Base-by-base conservation (phyloP, 1,140 invertebrate genomes). In the Samia ricini region DNA sequence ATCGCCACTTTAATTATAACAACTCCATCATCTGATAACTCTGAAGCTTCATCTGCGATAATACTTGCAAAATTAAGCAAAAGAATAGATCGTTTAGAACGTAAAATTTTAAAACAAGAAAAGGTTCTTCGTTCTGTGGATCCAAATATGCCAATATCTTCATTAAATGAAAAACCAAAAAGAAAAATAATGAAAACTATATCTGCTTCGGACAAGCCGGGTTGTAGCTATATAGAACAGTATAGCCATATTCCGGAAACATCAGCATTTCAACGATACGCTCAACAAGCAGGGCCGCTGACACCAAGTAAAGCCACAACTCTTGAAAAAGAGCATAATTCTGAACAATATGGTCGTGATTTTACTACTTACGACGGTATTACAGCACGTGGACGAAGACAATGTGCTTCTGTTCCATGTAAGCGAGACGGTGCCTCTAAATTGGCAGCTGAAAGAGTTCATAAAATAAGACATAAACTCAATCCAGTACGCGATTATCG, bases 401-500 rank as follows among this genome's bases (percentile, higher is more conserved):
- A 90, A 56, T 79, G 72, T 59, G 83, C 86, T 19, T 90, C 86
- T 0, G 85, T 88, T 7, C 85, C 86, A 1, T 83, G 80, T n/a
- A 90, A 89, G 67, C 69, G 83, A 56, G 79, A 84, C 36, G 81
- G 85, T 56, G 67, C 79, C 12, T 78, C 80, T 2, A 84, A 80
- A 76, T 62, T 83, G 56, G 86, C 83, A 20, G 81, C 85, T 12
- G 86, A 89, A 57, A 79, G 84, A 74, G 83, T 85, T 10, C 80
- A 88, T 60, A 89, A 85, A 67, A 89, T 89, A 58, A 74, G 85
- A 12, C 83, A 90, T 23, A 89, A 87, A 65, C 74, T 88, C 2
- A 90, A 90, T 68, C 84, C 88, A 5, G 83, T 90, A 0, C 74
- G 86, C 10, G 85, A 90, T 64, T 90, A 88, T 60, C 74, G 85